Evolutionary conservation across 2,888 invertebrate species (phyloP).

Genomic region (Cyclophora albipunctata): DNA sequence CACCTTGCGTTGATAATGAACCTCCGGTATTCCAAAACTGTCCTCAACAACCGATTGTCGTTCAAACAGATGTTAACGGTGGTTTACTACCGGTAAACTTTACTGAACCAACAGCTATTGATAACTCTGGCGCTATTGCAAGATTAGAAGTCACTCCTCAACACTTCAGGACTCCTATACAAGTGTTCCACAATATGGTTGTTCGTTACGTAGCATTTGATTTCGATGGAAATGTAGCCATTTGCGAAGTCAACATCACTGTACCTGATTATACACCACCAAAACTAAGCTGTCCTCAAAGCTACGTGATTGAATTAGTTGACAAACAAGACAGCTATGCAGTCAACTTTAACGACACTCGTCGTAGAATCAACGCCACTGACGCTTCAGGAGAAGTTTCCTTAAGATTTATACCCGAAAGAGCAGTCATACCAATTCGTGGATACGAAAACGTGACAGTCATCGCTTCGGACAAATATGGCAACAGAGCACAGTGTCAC

Average conservation of each 20-base stretch:
- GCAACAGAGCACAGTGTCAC: constrained; percentile 91
- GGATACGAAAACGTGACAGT: constrained; percentile 95
- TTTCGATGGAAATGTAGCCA: constrained; percentile 97
- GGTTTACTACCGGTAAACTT: constrained; percentile 94
- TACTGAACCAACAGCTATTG: constrained; percentile 94
- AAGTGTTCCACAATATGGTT: constrained; percentile 92
- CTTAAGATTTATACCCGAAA: constrained; percentile 87
- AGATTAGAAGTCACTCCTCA: constrained; percentile 93
- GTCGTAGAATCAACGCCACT: constrained; percentile 87
- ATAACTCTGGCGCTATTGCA: constrained; percentile 96
- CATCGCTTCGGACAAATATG: constrained; percentile 88
- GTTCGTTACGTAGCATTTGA: constrained; percentile 98
- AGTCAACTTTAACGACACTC: constrained; percentile 93
- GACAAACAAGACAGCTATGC: constrained; percentile 92
- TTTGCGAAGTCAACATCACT: constrained; percentile 96
- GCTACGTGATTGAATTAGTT: constrained; percentile 93
- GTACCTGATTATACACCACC: constrained; percentile 96
- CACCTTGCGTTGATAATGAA: constrained; percentile 96
- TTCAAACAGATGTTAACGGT: constrained; percentile 90
- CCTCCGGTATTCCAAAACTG: constrained; percentile 98
- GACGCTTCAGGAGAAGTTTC: constrained; percentile 92
- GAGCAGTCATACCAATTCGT: constrained; percentile 88
- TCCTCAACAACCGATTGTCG: constrained; percentile 92
- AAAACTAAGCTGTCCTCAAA: constrained; percentile 91
- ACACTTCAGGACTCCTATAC: constrained; percentile 91